Percentiles rank a stretch among this genome's conserved stretches.
phyloP scores from a whole-genome alignment of 2,797 vertebrate genomes.

The Orestias chungarensis region DNA sequence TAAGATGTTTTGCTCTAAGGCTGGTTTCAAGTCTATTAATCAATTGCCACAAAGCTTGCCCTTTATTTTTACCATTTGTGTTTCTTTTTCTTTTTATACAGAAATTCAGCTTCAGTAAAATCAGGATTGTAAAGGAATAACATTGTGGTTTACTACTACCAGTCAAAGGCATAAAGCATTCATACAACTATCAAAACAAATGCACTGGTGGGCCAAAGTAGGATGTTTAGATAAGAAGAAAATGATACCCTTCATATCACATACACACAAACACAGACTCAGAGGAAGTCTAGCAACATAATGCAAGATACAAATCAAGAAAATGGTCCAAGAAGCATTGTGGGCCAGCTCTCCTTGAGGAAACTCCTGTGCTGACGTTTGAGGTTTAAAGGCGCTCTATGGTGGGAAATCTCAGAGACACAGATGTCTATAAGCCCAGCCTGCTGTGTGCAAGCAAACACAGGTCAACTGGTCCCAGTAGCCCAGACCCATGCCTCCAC shows the following conservation, averaged over 20 bases:
- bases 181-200: conserved; percentile 1
- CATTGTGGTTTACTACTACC: background rate
- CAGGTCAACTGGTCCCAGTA: conserved; percentile 51
- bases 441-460: conserved; percentile 38
- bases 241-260: conserved; percentile 1
- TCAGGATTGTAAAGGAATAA: background rate
- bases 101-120: background rate
- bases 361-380: conserved; percentile 38
- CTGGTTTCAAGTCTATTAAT: no score
- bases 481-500: conserved; percentile 45
- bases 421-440: conserved; percentile 64
- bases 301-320: conserved; percentile 37
- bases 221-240: conserved; percentile 1
- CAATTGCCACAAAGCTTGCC: background rate
- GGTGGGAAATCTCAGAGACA: conserved; percentile 60
- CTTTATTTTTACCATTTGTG: background rate
- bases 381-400: conserved; percentile 46
- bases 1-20: no score
- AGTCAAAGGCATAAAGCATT: background rate
- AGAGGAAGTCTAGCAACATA: conserved; percentile 42
- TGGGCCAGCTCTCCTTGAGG: conserved; percentile 19
- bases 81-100: background rate
- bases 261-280: conserved; percentile 22
- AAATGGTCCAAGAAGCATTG: conserved; percentile 33
- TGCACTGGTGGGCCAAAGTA: background rate